Evolutionary conservation across 2,888 invertebrate species (phyloP), one percentile per base, ranked within the genome.

Genomic region (Tenthredo notha): DNA sequence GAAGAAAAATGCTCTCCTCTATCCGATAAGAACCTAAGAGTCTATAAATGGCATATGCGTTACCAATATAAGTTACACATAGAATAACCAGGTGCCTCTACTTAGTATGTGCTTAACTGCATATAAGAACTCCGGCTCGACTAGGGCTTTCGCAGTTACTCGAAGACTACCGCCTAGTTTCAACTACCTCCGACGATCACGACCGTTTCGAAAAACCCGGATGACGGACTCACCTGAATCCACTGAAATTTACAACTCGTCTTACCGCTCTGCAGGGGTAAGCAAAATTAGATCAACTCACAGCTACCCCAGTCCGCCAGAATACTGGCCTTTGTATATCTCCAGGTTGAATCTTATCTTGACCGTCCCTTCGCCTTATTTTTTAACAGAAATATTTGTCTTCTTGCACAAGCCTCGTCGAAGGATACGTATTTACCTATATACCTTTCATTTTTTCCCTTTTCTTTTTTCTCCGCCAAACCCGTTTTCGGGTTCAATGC

Each of bases 11-110:
- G 58, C 40, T 85, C 54, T 78, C 84, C 72, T 86, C 70, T 82
- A 86, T 87, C 87, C 88, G 91, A 92, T 92, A 91, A 91, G 90
- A 86, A 86, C 87, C 87, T 89, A 89, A 88, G 89, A 90, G 87
- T 89, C 88, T 87, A 86, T 89, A 90, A 90, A 88, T 88, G 88
- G 87, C 88, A 88, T 90, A 88, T 89, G 87, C 65, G 70, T 86
- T 86, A 87, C 89, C 87, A 89, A 90, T 90, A 90, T 90, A 89
- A 88, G 85, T 43, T 91, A 86, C 86, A 87, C 86, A 87, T 77
- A 50, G 87, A 89, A 89, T 88, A 88, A 88, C 87, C 88, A 85
- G 86, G 86, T 88, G 88, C 85, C 84, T 86, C 85, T 70, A 77
- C 77, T 54, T 33, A 50, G 25, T 12, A 21, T 40, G n/a, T 40